Percentiles rank a stretch among this genome's conserved stretches.
phyloP scores from a whole-genome alignment of 1,140 invertebrate genomes.

The Leptinotarsa undecemlineata region DNA sequence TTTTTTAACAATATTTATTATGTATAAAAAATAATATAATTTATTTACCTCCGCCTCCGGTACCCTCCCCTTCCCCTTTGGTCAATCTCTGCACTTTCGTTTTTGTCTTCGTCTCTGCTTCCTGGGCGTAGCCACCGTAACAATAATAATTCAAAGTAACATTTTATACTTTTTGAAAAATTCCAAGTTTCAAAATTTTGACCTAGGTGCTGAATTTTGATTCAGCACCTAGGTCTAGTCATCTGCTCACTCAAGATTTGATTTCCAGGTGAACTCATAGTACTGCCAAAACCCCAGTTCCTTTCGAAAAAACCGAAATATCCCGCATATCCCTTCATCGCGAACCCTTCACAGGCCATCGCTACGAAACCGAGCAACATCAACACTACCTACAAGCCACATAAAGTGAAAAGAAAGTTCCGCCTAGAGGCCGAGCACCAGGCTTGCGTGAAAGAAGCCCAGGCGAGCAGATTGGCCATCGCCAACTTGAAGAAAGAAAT shows the following conservation, averaged over 20 bases:
- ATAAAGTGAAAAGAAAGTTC: conserved; percentile 19
- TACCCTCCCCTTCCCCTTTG: too few relatives aligned
- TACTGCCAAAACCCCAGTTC: conserved; percentile 38
- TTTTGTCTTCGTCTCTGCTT: too few relatives aligned
- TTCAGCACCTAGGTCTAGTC: neutral
- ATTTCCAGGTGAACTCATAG: conserved; percentile 32
- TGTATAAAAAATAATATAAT: too few relatives aligned
- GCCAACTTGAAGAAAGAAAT: conserved; percentile 50
- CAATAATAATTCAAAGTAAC: too few relatives aligned
- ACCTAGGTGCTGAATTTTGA: too few relatives aligned
- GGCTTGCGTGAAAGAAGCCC: conserved; percentile 51
- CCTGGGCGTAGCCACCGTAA: too few relatives aligned
- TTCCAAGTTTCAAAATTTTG: too few relatives aligned
- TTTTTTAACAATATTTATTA: too few relatives aligned
- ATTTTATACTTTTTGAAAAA: too few relatives aligned
- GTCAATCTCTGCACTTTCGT: too few relatives aligned
- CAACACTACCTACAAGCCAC: neutral
- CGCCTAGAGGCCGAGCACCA: conserved; percentile 47
- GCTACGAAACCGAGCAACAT: neutral
- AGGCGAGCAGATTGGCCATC: conserved; percentile 48
- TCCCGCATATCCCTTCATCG: conserved; percentile 30
- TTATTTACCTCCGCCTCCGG: too few relatives aligned
- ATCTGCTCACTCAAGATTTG: neutral
- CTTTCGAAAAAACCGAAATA: conserved; percentile 39
- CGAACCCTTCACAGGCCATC: conserved; percentile 6